Evolutionary conservation across 2,113 vertebrate species (phyloP).

Genomic region (Mungos mungo): DNA sequence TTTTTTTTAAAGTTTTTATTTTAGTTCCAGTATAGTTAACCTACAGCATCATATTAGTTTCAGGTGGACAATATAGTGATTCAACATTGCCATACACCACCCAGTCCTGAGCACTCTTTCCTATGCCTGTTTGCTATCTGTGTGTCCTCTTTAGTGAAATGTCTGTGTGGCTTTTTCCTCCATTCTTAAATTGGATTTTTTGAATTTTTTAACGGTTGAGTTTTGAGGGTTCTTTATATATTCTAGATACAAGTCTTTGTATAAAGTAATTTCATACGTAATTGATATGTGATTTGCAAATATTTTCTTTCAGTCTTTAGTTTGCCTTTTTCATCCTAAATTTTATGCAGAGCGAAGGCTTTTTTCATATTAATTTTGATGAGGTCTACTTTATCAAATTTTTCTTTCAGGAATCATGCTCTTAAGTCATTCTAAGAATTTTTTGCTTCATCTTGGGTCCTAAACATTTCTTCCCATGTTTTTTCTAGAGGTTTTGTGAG

Average conservation of each 20-base stretch:
- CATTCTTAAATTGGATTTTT: not conserved
- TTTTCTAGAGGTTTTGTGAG: not conserved
- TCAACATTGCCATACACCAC: not conserved
- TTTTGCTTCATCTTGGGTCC: not conserved
- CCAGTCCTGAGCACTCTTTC: not conserved
- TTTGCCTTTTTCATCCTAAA: not conserved
- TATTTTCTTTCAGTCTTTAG: not conserved
- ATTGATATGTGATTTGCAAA: not conserved
- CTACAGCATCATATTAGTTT: not conserved
- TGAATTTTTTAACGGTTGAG: not conserved
- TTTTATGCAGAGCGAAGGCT: not conserved
- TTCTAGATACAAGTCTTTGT: not conserved
- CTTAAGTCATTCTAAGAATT: not conserved
- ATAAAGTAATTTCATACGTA: too few relatives aligned
- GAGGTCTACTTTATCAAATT: not conserved
- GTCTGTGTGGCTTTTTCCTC: not conserved
- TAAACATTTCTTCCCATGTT: not conserved
- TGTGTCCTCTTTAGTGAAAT: not conserved
- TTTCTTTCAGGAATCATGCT: not conserved
- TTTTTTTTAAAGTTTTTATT: not conserved
- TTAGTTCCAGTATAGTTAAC: not conserved
- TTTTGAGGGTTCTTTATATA: not conserved
- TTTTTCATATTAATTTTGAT: not conserved
- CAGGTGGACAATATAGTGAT: not conserved
- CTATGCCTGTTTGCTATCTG: not conserved